Evolutionary conservation across 2,888 invertebrate genomes (phyloP), one percentile per base, ranked within the genome.

Genomic region (Listrodromus nycthemerus): DNA sequence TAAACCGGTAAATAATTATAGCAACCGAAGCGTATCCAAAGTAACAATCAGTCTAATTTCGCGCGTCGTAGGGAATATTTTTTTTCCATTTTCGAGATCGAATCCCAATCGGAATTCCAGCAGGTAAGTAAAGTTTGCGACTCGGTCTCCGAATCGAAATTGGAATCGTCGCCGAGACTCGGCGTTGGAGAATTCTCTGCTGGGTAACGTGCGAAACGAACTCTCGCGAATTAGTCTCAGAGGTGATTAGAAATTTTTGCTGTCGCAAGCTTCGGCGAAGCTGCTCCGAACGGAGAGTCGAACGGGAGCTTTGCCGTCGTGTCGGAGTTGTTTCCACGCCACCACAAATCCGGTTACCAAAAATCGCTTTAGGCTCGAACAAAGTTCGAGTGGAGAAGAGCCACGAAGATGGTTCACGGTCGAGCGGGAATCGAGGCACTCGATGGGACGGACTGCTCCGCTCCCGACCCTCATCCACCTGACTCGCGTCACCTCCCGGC

Each of bases 331-430:
- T 66, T 67, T 19, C 19, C n/a, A 52, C 16, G 30, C 27, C 52
- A 27, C 13, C 55, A 24, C 24, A 13, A 58, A 58, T 58, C 27
- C 66, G 52, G 66, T 67, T 76, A 67, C 24, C 24, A 67, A 77
- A 61, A 77, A 77, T 77, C 58, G 58, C 61, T 69, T 67, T 55
- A 67, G 45, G 76, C 55, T 76, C 67, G 6, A 24, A 48, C 45
- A 69, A 77, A 69, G 67, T 77, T 77, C 45, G 16, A 41, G 58
- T 13, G 45, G 16, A 52, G 24, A 50, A 19, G 37, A n/a, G 16
- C 75, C 50, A n/a, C 10, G 55, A 55, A 67, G 24, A 41, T 27
- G 61, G 30, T 61, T 61, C n/a, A 21, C 27, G 41, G 10, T 58
- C 24, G n/a, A 45, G 71, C 16, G 13, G 41, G 16, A 45, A 45